Evolutionary conservation across 2,888 invertebrate genomes (phyloP).

Genomic region (Gastrophysa polygoni): DNA sequence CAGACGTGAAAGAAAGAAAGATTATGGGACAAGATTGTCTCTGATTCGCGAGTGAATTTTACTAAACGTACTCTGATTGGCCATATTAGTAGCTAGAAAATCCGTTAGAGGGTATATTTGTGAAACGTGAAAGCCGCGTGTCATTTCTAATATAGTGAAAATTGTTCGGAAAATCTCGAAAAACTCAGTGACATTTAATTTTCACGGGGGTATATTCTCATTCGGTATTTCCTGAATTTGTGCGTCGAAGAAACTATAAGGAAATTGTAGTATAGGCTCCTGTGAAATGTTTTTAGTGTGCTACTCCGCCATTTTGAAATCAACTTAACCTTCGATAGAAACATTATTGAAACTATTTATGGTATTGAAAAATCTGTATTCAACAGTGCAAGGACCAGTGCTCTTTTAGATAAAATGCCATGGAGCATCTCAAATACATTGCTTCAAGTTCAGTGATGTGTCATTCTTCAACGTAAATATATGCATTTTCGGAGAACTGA

Average conservation of each 20-base stretch:
- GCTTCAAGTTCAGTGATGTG: constrained; percentile 52
- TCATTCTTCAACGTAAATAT: constrained; percentile 55
- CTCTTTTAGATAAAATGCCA: constrained; percentile 44
- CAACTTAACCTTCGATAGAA: constrained; percentile 59
- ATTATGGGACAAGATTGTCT: constrained; percentile 7
- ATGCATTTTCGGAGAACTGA: constrained; percentile 54
- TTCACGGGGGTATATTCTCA: constrained; percentile 42
- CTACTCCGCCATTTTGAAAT: constrained; percentile 59
- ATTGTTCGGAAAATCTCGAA: constrained; percentile 50
- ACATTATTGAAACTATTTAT: constrained; percentile 48
- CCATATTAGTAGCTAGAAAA: constrained; percentile 44
- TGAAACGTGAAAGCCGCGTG: constrained; percentile 61
- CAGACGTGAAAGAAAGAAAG: constrained; percentile 19
- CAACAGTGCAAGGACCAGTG: constrained; percentile 42
- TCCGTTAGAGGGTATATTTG: constrained; percentile 54
- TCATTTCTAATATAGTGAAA: constrained; percentile 56
- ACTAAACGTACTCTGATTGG: constrained; percentile 29
- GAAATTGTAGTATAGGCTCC: constrained; percentile 30
- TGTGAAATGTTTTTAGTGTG: constrained; percentile 57
- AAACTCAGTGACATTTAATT: constrained; percentile 55
- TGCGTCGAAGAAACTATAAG: constrained; percentile 32
- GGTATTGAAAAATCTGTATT: constrained; percentile 45
- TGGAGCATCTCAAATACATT: constrained; percentile 40
- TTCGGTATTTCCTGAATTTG: constrained; percentile 37
- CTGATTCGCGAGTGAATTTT: constrained; percentile 11